Percentiles rank a stretch among this genome's conserved stretches.
These are phyloP conservation scores for Cremastinae sp. DNA, from an alignment of 2,888 invertebrate genomes.

Conservation along the genomic window DNA sequence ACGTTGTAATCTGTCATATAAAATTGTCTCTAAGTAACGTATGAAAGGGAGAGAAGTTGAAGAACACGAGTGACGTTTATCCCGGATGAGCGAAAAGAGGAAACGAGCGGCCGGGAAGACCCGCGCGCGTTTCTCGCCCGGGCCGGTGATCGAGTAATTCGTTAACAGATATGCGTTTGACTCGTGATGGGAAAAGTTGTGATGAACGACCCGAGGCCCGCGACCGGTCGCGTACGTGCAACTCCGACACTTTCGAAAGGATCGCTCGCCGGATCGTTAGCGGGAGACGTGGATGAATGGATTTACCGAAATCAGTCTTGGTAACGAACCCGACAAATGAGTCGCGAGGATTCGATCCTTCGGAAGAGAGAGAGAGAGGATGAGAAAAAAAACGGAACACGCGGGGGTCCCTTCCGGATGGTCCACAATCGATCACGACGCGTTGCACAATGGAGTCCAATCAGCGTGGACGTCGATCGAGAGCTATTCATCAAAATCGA, in stretches of 20 bases:
- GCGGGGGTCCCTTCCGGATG: neutral
- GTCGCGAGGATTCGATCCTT: neutral
- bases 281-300: slow-evolving; percentile 44
- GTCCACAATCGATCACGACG: slow-evolving; percentile 22
- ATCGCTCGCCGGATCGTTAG: slow-evolving; percentile 4
- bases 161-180: slow-evolving; percentile 55
- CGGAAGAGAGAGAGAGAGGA: neutral
- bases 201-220: slow-evolving; percentile 26
- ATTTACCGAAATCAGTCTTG: slow-evolving; percentile 23
- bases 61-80: slow-evolving; percentile 61
- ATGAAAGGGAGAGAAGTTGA: slow-evolving; percentile 13
- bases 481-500: slow-evolving; percentile 3
- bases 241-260: slow-evolving; percentile 30
- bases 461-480: slow-evolving; percentile 13
- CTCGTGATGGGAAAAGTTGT: slow-evolving; percentile 41
- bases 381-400: too few species aligned
- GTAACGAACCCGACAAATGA: slow-evolving; percentile 15
- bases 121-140: slow-evolving; percentile 38
- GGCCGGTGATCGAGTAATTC: slow-evolving; percentile 47
- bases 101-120: slow-evolving; percentile 52
- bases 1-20: too few species aligned
- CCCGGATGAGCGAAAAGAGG: slow-evolving; percentile 59
- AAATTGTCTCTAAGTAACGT: too few species aligned
- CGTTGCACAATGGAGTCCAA: slow-evolving; percentile 34
- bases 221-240: slow-evolving; percentile 31